A percentile compares a stretch with the other conserved stretches of the same genome.
Conservation (phyloP, 2,797 vertebrate species). For the Heterohyrax brucei region DNA sequence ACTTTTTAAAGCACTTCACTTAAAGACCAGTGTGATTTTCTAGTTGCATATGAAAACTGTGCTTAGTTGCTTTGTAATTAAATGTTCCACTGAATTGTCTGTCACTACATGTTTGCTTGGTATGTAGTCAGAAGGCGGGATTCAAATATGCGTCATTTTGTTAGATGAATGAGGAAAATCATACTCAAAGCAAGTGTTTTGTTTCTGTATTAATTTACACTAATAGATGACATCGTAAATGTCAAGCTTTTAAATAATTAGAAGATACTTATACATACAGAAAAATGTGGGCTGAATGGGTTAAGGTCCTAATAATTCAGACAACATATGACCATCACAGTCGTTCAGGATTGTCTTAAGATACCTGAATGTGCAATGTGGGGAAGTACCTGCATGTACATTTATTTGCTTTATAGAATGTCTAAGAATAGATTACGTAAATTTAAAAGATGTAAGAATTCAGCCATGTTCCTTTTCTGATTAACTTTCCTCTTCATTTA, state of each 20-base stretch:
- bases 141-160: neutral
- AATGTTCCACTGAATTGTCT: slow-evolving; percentile 2
- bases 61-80: slow-evolving; percentile 16
- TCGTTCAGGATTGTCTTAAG: slow-evolving; percentile 41
- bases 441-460: neutral
- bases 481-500: neutral
- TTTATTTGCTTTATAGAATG: neutral
- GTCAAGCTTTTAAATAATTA: slow-evolving; percentile 58
- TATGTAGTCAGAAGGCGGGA: neutral
- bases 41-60: slow-evolving; percentile 28
- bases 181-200: slow-evolving; percentile 20
- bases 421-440: neutral
- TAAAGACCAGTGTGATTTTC: slow-evolving; percentile 69
- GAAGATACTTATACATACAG: slow-evolving; percentile 4
- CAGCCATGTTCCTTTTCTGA: neutral
- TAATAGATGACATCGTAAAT: neutral
- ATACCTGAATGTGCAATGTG: neutral
- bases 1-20: slow-evolving; percentile 79
- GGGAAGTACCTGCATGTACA: neutral
- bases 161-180: slow-evolving; percentile 35
- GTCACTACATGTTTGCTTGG: neutral
- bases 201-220: slow-evolving; percentile 10
- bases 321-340: neutral
- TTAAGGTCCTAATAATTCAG: slow-evolving; percentile 57
- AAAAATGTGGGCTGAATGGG: slow-evolving; percentile 17